Conservation (phyloP, 2,888 invertebrate genomes). For the Noctuana brunneofusca region DNA sequence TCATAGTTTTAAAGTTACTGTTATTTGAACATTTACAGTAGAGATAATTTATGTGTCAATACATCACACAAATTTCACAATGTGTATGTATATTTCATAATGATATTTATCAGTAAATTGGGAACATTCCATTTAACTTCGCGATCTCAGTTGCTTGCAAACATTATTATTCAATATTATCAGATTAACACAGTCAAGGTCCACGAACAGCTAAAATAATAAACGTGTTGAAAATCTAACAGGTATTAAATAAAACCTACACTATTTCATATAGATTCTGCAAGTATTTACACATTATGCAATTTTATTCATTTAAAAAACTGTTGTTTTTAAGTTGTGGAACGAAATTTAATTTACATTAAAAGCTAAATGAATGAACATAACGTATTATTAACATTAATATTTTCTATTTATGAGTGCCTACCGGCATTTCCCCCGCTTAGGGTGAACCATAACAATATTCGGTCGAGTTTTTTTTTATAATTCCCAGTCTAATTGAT, state of each 20-base stretch:
- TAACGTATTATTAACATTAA: neutral
- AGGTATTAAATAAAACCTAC: neutral
- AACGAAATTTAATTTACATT: neutral
- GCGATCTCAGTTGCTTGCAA: conserved; percentile 7
- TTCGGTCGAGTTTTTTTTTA: conserved; percentile 57
- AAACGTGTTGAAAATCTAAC: neutral
- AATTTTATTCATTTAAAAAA: neutral
- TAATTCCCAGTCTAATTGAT: conserved; percentile 72
- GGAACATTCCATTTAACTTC: conserved; percentile 22
- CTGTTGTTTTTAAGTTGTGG: neutral
- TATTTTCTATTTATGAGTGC: neutral
- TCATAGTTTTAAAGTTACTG: too few relatives aligned
- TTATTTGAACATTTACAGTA: too few relatives aligned
- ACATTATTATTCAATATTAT: neutral
- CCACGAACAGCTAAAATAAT: neutral
- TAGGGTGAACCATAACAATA: conserved; percentile 54
- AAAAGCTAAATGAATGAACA: neutral
- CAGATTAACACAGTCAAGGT: conserved; percentile 9
- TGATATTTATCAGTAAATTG: conserved; percentile 9
- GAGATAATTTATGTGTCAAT: neutral
- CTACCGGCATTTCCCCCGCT: conserved; percentile 52
- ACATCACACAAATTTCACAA: neutral
- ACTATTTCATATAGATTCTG: neutral
- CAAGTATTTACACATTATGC: neutral
- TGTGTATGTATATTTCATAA: neutral